phyloP scores from a whole-genome alignment of 2,797 vertebrate genomes.

The Caiman crocodilus region DNA sequence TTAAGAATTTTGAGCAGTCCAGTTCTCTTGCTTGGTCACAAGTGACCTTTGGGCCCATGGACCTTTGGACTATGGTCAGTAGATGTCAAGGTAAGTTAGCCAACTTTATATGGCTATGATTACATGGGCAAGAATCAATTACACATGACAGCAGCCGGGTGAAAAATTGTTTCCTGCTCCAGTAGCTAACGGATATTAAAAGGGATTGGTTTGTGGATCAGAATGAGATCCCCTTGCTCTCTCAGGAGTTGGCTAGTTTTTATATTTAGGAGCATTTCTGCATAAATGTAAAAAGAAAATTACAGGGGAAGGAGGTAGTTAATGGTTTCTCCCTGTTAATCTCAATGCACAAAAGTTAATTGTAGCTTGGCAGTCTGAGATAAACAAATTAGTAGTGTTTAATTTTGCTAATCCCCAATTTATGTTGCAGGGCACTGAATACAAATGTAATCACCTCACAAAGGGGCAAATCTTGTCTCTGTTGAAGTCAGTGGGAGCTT shows the following conservation, averaged over 20 bases:
- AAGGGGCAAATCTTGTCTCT: conserved; percentile 35
- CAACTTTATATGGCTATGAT: rapidly evolving
- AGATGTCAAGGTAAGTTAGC: rapidly evolving
- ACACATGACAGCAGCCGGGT: background rate
- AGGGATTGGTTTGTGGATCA: conserved; percentile 7
- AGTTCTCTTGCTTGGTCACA: rapidly evolving
- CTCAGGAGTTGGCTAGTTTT: conserved; percentile 29
- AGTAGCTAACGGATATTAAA: conserved; percentile 27
- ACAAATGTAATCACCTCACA: conserved; percentile 48
- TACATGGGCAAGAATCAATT: background rate
- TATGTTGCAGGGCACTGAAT: conserved; percentile 61
- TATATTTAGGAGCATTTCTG: conserved; percentile 28
- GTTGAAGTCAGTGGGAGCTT: background rate
- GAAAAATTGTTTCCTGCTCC: conserved; percentile 61
- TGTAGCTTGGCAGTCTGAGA: conserved; percentile 55
- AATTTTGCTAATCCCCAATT: conserved; percentile 74
- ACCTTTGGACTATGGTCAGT: background rate
- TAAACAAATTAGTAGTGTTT: conserved; percentile 70
- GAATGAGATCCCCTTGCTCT: background rate
- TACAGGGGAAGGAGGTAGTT: conserved; percentile 25
- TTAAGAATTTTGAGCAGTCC: background rate
- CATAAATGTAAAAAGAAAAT: conserved; percentile 55
- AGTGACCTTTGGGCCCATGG: background rate
- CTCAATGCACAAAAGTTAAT: conserved; percentile 53
- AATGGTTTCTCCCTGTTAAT: conserved; percentile 65